Base-by-base conservation (phyloP, 2,888 invertebrate species). In the Syritta pipiens region DNA sequence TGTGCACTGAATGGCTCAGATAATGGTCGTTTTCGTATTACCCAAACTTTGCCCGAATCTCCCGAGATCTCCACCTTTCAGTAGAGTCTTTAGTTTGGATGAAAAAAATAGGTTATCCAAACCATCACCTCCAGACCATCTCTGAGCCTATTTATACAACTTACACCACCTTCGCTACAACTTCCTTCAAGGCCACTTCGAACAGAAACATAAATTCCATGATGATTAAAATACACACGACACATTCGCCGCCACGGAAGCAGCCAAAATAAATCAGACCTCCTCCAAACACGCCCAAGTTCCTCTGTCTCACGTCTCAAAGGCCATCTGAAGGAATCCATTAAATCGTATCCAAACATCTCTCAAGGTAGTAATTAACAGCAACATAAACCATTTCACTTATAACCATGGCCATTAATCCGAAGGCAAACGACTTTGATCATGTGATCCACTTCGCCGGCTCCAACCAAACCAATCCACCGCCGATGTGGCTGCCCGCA, bases 361-460 rank as follows among this genome's bases (percentile, higher is more conserved):
- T 60, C 51, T 69, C 69, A 69, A 42, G 69, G 69, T 51, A 69
- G 69, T 69, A 60, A 69, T 69, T 69, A 69, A 69, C 69, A 51
- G 40, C n/a, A 59, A 60, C 44, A 69, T 60, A 69, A 69, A 59
- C 49, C 69, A 69, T 69, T 69, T 69, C 69, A 60, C 69, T 69
- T 69, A 69, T 69, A 69, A 69, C 42, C 51, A 60, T n/a, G 17
- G 44, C 32, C 69, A 69, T 69, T 60, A 59, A 69, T 60, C 20
- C 69, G 28, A 6, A 26, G 51, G 42, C 35, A 69, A 69, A 69
- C 51, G 59, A 51, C 69, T 60, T 42, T 19, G 9, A 37, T 42
- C 59, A 63, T 63, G 63, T 53, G 65, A 32, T 42, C 30, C n/a
- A 17, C 24, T 37, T 37, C 19, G 26, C 19, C 24, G 12, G 7